Percentiles rank a stretch among this genome's conserved stretches.
These are phyloP conservation scores for Drosophila neotestacea DNA, from an alignment of 2,888 invertebrate genomes.

Conservation along the genomic window DNA sequence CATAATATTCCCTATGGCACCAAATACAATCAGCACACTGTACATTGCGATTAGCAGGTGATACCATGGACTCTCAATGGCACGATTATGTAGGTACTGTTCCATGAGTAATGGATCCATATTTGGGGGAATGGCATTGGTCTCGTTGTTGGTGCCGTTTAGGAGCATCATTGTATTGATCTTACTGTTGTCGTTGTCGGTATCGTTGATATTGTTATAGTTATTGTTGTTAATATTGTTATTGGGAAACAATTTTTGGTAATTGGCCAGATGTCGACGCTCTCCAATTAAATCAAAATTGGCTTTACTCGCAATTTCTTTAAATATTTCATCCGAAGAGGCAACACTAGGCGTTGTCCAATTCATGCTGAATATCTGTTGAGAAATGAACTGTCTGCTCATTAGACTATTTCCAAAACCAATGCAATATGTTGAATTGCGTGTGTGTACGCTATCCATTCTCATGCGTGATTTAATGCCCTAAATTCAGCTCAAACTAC, in stretches of 20 bases:
- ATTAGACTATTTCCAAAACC: slow-evolving; percentile 8
- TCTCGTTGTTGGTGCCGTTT: slow-evolving; percentile 40
- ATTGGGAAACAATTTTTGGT: slow-evolving; percentile 18
- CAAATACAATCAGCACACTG: slow-evolving; percentile 91
- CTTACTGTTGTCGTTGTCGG: slow-evolving; percentile 9
- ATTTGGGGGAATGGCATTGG: slow-evolving; percentile 29
- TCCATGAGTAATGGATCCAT: slow-evolving; percentile 83
- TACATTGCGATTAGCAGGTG: slow-evolving; percentile 90
- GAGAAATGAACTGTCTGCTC: slow-evolving; percentile 14
- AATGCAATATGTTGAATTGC: slow-evolving; percentile 9
- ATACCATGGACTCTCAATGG: slow-evolving; percentile 90
- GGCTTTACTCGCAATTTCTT: slow-evolving; percentile 43
- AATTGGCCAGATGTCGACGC: slow-evolving; percentile 42
- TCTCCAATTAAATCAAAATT: slow-evolving; percentile 48
- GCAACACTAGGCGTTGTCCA: slow-evolving; percentile 47
- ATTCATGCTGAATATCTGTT: slow-evolving; percentile 74
- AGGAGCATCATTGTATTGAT: slow-evolving; percentile 25
- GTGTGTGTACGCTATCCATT: slow-evolving; percentile 29
- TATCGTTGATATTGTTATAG: slow-evolving; percentile 15
- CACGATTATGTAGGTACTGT: slow-evolving; percentile 89
- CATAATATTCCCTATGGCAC: slow-evolving; percentile 93
- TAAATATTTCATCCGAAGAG: slow-evolving; percentile 49
- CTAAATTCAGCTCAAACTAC: slow-evolving; percentile 2
- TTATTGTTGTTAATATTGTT: slow-evolving; percentile 10
- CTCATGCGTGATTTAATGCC: slow-evolving; percentile 46